These are phyloP conservation scores for Drosophila histrio DNA, from an alignment of 2,888 invertebrate genomes.

Conservation along the genomic window DNA sequence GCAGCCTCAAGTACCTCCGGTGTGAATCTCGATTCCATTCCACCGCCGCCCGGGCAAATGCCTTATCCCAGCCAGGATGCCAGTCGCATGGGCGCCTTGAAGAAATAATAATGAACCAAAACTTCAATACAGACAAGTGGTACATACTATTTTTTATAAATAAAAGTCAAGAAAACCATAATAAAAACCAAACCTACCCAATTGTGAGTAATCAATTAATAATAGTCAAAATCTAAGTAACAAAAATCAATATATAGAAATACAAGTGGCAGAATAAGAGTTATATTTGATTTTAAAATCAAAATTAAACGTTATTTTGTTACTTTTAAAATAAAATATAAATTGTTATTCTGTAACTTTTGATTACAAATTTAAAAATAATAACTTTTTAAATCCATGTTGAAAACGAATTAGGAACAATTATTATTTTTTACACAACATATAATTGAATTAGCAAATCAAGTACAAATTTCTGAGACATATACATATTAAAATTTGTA, in stretches of 20 bases:
- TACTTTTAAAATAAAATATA: too few species aligned
- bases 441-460: neutral
- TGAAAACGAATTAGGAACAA: too few species aligned
- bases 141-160: neutral
- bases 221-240: neutral
- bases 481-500: conserved; percentile 5
- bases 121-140: neutral
- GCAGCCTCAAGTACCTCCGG: conserved; percentile 35
- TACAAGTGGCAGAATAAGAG: too few species aligned
- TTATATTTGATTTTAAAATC: too few species aligned
- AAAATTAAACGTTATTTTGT: too few species aligned
- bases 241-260: too few species aligned
- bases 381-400: too few species aligned
- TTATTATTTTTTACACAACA: neutral
- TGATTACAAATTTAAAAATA: too few species aligned
- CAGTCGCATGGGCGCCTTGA: conserved; percentile 24
- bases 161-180: neutral
- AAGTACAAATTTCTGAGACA: conserved; percentile 7
- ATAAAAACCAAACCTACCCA: neutral
- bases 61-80: conserved; percentile 99
- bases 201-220: neutral
- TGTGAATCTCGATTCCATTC: conserved; percentile 76
- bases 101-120: conserved; percentile 6
- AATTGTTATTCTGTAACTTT: too few species aligned
- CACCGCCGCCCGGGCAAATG: conserved; percentile 85